phyloP scores from a whole-genome alignment of 1,140 invertebrate genomes.

The Adelges cooleyi region DNA sequence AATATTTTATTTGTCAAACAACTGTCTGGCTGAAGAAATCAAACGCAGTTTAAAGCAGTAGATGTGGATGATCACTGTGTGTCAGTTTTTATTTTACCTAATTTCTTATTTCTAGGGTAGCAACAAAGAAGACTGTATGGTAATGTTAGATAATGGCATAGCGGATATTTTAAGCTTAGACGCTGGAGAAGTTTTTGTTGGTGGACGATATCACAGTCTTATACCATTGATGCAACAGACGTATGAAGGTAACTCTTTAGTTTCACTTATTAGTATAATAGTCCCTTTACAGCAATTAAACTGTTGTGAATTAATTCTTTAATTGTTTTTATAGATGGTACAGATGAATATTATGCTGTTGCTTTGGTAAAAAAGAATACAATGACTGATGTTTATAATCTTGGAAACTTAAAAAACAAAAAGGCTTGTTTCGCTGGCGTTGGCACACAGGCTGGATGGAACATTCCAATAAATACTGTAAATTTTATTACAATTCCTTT shows the following conservation, averaged over 20 bases:
- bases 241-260: constrained; percentile 38
- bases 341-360: constrained; percentile 62
- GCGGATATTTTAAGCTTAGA: constrained; percentile 80
- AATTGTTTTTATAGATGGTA: constrained; percentile 35
- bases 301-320: neutral
- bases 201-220: constrained; percentile 81
- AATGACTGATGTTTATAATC: constrained; percentile 47
- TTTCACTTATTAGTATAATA: too few species aligned
- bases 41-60: too few species aligned
- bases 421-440: constrained; percentile 84
- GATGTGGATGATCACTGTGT: too few species aligned
- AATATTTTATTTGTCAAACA: too few species aligned
- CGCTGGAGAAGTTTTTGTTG: constrained; percentile 85
- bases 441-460: constrained; percentile 83
- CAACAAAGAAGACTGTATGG: constrained; percentile 73
- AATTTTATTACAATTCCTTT: constrained; percentile 36
- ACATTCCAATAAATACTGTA: constrained; percentile 74
- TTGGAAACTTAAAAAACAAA: constrained; percentile 59
- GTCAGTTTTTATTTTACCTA: too few species aligned
- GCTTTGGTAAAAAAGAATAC: constrained; percentile 65
- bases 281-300: too few species aligned
- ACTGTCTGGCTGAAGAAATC: too few species aligned
- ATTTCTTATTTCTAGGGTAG: constrained; percentile 44
- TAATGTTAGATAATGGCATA: constrained; percentile 56
- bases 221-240: constrained; percentile 77